phyloP scores from a whole-genome alignment of 1,140 invertebrate species.

The Choristoneura fumiferana region DNA sequence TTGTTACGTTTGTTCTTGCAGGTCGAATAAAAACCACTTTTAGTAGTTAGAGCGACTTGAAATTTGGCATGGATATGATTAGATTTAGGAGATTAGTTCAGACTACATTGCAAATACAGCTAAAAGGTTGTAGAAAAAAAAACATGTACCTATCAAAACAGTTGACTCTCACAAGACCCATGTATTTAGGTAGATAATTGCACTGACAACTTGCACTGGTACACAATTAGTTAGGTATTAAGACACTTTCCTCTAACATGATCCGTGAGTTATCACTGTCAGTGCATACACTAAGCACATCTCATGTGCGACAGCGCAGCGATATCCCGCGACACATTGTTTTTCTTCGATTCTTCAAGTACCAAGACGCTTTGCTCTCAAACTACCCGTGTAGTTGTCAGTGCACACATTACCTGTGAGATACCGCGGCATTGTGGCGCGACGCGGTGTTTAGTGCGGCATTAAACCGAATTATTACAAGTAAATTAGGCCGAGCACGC shows the following conservation, averaged over 20 bases:
- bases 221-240: too few relatives aligned
- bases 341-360: too few relatives aligned
- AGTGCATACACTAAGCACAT: conserved; percentile 13
- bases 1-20: too few relatives aligned
- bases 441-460: background rate
- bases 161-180: background rate
- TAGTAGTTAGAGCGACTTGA: too few relatives aligned
- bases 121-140: background rate
- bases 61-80: too few relatives aligned
- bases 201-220: too few relatives aligned
- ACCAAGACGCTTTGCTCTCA: background rate
- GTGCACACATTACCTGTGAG: conserved; percentile 20
- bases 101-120: too few relatives aligned
- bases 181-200: too few relatives aligned
- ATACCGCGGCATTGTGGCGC: conserved; percentile 15
- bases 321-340: background rate
- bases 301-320: conserved; percentile 10
- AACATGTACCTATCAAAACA: too few relatives aligned
- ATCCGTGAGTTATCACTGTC: background rate
- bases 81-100: too few relatives aligned
- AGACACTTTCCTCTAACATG: background rate
- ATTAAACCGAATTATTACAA: conserved; percentile 16
- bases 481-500: conserved; percentile 16
- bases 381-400: background rate
- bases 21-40: too few relatives aligned